Base-by-base conservation (phyloP, 1,140 invertebrate genomes). In the Hetaerina americana region DNA sequence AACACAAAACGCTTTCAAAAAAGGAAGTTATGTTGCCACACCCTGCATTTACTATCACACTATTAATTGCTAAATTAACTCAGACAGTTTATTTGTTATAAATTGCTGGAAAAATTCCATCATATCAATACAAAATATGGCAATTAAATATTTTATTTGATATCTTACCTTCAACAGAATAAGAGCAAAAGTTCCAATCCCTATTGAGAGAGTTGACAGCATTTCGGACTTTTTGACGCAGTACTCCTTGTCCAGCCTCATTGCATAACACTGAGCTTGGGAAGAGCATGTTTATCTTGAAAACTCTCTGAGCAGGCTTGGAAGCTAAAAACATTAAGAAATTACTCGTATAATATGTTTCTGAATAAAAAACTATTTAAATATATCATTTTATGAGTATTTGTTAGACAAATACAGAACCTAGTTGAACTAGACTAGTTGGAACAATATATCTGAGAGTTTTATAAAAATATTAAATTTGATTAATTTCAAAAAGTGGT, bases 151-250 rank as follows among this genome's bases (percentile, higher is more conserved):
- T 57, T 12, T 57, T 57, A n/a, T n/a, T n/a, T 73, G 40, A 71
- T 31, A 5, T 29, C 75, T 79, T 85, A 87, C 89, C 90, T 83
- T 93, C 90, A n/a, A 89, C 85, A 75, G 90, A 90, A 76, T 93
- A 93, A 0, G 93, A 93, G 78, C 93, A 96, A 87, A 96, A 93
- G 82, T 93, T 94, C 94, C 94, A 96, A 75, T 95, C 92, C 76
- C 92, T 86, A 77, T 97, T 96, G 22, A 96, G 83, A 40, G 92
- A 89, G 75, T 95, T 93, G 26, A 97, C 90, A 22, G 93, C 93
- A 76, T 90, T 89, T 74, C 90, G 87, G 1, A 96, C 93, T 79
- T 92, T 92, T 76, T 95, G 92, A 73, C 92, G 87, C 0, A 97
- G 83, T 0, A 97, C 94, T 69, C 90, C 92, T 80, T 96, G 93